Conservation (phyloP, 1,140 invertebrate genomes). For the Mesaphorura yosii region DNA sequence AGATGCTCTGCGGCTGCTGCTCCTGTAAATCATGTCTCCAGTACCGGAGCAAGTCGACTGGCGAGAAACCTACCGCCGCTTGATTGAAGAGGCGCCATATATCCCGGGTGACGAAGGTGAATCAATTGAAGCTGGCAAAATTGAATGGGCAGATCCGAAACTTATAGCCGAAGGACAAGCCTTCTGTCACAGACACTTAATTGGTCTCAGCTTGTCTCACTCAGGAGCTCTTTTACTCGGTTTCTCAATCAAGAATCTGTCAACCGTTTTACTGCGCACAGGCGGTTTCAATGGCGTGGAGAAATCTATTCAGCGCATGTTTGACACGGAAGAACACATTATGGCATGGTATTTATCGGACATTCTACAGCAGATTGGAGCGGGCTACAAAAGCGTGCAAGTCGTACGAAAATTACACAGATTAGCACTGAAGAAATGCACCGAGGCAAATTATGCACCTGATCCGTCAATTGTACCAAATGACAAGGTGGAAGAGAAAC, state of each 20-base stretch:
- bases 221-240: constrained; percentile 5
- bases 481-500: not conserved
- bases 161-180: constrained; percentile 6
- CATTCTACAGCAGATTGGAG: constrained; percentile 9
- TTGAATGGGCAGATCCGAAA: constrained; percentile 12
- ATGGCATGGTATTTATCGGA: constrained; percentile 9
- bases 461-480: not conserved
- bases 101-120: constrained; percentile 11
- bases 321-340: constrained; percentile 5
- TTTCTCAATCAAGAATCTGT: constrained; percentile 12
- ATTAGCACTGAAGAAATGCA: not conserved
- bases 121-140: constrained; percentile 7
- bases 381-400: constrained; percentile 5
- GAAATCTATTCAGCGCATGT: not conserved
- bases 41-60: not conserved
- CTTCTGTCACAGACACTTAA: constrained; percentile 1
- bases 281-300: constrained; percentile 3
- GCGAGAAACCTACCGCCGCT: constrained; percentile 7
- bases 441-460: not conserved
- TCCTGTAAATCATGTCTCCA: no score
- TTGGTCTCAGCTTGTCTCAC: constrained; percentile 10
- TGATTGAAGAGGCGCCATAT: constrained; percentile 21
- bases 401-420: constrained; percentile 12
- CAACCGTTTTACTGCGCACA: constrained; percentile 9
- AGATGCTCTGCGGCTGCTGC: no score